A percentile compares a stretch with the other conserved stretches of the same genome.
phyloP scores from a whole-genome alignment of 2,888 invertebrate genomes.

The Leptura quadrifasciata region DNA sequence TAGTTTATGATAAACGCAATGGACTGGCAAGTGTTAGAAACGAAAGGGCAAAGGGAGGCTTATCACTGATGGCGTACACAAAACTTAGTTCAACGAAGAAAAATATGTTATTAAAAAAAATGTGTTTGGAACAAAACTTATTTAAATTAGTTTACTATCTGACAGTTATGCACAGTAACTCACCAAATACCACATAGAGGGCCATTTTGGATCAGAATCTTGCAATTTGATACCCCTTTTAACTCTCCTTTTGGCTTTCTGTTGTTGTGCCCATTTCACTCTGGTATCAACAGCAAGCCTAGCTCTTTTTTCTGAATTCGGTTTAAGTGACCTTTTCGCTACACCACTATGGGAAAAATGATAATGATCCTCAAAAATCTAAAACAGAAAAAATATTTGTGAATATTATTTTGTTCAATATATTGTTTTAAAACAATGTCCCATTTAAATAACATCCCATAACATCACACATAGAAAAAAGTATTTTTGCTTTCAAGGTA shows the following conservation, averaged over 20 bases:
- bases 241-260: constrained; percentile 84
- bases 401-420: no score
- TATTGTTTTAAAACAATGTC: no score
- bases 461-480: no score
- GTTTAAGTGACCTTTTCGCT: constrained; percentile 84
- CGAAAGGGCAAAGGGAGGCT: no score
- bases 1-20: no score
- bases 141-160: not conserved
- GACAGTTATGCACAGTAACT: constrained; percentile 61
- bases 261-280: constrained; percentile 90
- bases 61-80: no score
- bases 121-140: no score
- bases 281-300: constrained; percentile 84
- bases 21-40: no score
- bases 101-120: no score
- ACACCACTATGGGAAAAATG: constrained; percentile 89
- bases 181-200: constrained; percentile 98
- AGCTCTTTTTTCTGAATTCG: constrained; percentile 83
- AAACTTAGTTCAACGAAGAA: no score
- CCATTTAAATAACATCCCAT: no score
- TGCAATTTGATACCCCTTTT: constrained; percentile 86
- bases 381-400: constrained; percentile 71
- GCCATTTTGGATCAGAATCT: constrained; percentile 90
- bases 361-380: constrained; percentile 93
- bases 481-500: no score